Conservation (phyloP, 2,797 vertebrate genomes). For the Streptopelia turtur region DNA sequence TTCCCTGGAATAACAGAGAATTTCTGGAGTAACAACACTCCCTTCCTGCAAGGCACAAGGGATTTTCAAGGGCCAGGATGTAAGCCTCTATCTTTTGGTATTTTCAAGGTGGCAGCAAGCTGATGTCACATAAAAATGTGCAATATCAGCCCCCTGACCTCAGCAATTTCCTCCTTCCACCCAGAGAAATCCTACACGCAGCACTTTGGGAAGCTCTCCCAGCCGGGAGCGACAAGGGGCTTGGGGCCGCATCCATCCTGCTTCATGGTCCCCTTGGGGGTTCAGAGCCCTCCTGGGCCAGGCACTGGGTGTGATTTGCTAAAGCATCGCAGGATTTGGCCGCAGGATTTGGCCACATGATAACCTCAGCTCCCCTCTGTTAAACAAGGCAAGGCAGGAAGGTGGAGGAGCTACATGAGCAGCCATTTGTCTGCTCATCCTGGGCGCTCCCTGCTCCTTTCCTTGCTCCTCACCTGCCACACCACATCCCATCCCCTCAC, state of each 20-base stretch:
- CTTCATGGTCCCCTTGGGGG: not conserved
- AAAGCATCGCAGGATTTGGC: not conserved
- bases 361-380: not conserved
- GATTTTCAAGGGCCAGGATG: not conserved
- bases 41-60: not conserved
- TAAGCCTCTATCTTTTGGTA: not conserved
- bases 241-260: not conserved
- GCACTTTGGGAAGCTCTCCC: not conserved
- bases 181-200: not conserved
- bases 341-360: too few relatives aligned
- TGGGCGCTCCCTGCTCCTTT: not conserved
- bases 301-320: not conserved
- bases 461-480: too few relatives aligned
- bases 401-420: not conserved
- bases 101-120: conserved; percentile 17
- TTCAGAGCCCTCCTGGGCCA: not conserved
- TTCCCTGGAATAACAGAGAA: conserved; percentile 28
- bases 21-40: conserved; percentile 10
- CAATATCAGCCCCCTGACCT: conserved; percentile 17
- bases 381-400: not conserved
- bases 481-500: not conserved
- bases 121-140: conserved; percentile 34
- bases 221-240: not conserved
- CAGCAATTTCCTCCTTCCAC: not conserved
- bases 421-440: not conserved